phyloP scores from a whole-genome alignment of 2,113 vertebrate species.

The Acinonyx jubatus region DNA sequence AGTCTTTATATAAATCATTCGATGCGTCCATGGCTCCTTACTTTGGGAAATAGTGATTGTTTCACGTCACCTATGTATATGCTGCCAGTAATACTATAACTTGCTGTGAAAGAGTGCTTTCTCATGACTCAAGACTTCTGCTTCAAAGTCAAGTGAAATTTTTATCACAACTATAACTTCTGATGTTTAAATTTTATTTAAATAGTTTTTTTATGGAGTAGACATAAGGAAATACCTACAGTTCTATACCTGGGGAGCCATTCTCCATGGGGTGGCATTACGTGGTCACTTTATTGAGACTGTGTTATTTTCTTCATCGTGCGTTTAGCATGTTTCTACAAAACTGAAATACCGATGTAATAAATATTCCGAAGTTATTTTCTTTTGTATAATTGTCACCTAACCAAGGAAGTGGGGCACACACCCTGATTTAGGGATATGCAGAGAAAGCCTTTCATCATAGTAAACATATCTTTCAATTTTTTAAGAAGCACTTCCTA shows the following conservation, averaged over 20 bases:
- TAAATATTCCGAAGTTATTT: constrained; percentile 65
- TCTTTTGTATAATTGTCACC: constrained; percentile 48
- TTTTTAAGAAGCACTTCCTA: constrained; percentile 59
- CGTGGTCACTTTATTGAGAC: constrained; percentile 58
- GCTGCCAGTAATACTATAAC: constrained; percentile 61
- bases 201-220: constrained; percentile 51
- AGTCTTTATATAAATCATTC: constrained; percentile 65
- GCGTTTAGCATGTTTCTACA: constrained; percentile 56
- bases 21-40: constrained; percentile 48
- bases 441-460: constrained; percentile 19
- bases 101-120: constrained; percentile 64
- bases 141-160: constrained; percentile 67
- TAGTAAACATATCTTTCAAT: background rate
- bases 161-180: constrained; percentile 70
- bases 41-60: constrained; percentile 59
- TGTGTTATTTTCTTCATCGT: constrained; percentile 25
- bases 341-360: constrained; percentile 58
- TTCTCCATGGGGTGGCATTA: constrained; percentile 20
- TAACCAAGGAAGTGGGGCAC: background rate
- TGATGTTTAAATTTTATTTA: constrained; percentile 67
- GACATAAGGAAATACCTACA: constrained; percentile 52
- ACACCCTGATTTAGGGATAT: background rate
- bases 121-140: constrained; percentile 65
- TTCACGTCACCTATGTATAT: constrained; percentile 64
- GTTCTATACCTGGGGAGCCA: constrained; percentile 20